These are phyloP conservation scores for Pangasianodon gigas DNA, from an alignment of 2,113 vertebrate genomes.

Conservation along the genomic window DNA sequence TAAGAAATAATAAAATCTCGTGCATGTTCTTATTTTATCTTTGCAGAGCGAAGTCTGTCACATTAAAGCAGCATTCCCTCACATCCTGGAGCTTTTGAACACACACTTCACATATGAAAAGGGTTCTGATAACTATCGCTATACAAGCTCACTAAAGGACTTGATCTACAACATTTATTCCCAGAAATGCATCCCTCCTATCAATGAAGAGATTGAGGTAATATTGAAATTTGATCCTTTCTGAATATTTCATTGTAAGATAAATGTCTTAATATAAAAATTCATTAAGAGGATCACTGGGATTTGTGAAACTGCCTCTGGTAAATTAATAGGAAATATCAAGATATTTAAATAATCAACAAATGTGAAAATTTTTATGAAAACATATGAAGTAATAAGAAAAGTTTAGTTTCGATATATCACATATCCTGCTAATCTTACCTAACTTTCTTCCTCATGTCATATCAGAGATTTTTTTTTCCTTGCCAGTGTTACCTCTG, in stretches of 20 bases:
- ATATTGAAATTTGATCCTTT: not conserved
- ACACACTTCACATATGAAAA: constrained; percentile 56
- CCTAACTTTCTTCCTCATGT: too few species aligned
- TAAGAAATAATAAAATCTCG: not conserved
- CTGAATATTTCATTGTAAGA: not conserved
- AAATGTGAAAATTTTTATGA: not conserved
- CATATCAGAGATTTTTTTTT: not conserved
- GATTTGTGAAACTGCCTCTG: not conserved
- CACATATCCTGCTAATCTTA: not conserved
- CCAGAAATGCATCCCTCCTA: constrained; percentile 58
- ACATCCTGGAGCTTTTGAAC: constrained; percentile 63
- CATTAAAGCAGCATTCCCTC: constrained; percentile 63
- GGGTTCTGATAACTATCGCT: constrained; percentile 60
- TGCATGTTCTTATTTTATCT: constrained; percentile 33
- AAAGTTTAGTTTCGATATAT: not conserved
- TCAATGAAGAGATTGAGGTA: constrained; percentile 64
- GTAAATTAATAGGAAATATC: not conserved
- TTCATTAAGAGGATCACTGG: not conserved
- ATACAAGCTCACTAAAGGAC: constrained; percentile 54
- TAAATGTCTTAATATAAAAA: not conserved
- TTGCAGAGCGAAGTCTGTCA: constrained; percentile 62
- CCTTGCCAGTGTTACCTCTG: not conserved
- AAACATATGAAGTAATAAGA: not conserved
- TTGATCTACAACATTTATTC: constrained; percentile 61
- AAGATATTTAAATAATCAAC: not conserved